Evolutionary conservation across 2,113 vertebrate species (phyloP).

Genomic region (Colossoma macropomum): DNA sequence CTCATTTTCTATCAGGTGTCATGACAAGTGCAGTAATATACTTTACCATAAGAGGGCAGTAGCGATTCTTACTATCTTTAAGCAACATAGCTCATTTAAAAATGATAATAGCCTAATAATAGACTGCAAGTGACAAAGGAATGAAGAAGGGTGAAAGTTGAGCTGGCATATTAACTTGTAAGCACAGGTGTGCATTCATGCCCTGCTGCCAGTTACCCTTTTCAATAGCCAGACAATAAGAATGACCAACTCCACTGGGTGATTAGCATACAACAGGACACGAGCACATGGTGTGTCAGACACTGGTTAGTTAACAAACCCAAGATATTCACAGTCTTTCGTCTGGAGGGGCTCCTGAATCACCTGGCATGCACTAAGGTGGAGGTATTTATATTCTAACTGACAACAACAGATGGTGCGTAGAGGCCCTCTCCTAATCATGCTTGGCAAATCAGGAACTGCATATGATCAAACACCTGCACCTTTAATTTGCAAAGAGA

Average conservation of each 20-base stretch:
- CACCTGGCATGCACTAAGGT: neutral
- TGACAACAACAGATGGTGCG: neutral
- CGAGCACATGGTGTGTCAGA: neutral
- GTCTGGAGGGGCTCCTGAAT: neutral
- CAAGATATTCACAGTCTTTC: neutral
- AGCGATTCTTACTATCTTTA: neutral
- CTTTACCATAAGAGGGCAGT: slow-evolving; percentile 11
- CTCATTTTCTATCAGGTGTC: neutral
- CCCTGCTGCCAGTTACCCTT: neutral
- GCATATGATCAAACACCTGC: neutral
- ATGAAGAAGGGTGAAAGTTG: neutral
- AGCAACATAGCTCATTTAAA: neutral
- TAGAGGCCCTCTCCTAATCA: neutral
- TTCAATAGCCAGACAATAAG: neutral
- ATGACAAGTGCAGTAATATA: neutral
- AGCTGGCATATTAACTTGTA: neutral
- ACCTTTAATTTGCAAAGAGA: neutral
- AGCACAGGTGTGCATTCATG: neutral
- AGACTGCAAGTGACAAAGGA: neutral
- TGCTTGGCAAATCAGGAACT: neutral
- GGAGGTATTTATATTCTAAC: neutral
- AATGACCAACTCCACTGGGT: neutral
- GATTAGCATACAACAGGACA: neutral
- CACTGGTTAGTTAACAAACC: neutral
- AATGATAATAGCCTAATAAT: neutral